Base-by-base conservation (phyloP, 2,888 invertebrate species). In the Andrena chrysosceles region DNA sequence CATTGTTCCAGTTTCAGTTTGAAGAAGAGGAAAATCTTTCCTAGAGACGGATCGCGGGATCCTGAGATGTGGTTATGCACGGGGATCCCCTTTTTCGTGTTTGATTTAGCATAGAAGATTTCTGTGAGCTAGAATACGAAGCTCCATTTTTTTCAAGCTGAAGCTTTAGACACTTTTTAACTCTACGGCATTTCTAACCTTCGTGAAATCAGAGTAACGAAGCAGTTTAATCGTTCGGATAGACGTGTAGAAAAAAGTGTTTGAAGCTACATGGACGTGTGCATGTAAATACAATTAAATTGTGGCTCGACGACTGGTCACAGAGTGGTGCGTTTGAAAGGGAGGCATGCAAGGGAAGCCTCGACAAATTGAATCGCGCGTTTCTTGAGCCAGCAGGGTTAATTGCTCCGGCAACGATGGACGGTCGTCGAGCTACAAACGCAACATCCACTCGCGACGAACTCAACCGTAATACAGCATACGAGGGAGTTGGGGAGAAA, bases 321-420 rank as follows among this genome's bases (percentile, higher is more conserved):
- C 13, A 26, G 49, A 26, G 23, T 42, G 42, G 2, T 8, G 16
- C 5, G 29, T 13, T 62, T n/a, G 62, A 56, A 63, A 60, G 29
- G 62, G 31, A 66, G n/a, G 16, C 8, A 16, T 6, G 20, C 10
- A 59, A 35, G 69, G 69, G 35, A 75, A 69, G 59, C 54, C 63
- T 49, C 23, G 74, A 29, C n/a, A 63, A 69, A 76, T 69, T 33
- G 69, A 64, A 70, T 59, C 62, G 48, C 23, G 56, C 48, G 59
- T 75, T 69, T 3, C 20, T 49, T 10, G 20, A 48, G 62, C 68
- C 26, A 69, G 54, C 48, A 3, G 48, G 56, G 26, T 63, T 64
- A 75, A 79, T 75, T 69, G 56, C 26, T 10, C 35, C 42, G 20
- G 49, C 16, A 16, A 8, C 1, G 33, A 20, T 56, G 49, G 3